A percentile compares a stretch with the other conserved stretches of the same genome.
phyloP scores from a whole-genome alignment of 2,113 vertebrate genomes.

The Chloropsis hardwickii region DNA sequence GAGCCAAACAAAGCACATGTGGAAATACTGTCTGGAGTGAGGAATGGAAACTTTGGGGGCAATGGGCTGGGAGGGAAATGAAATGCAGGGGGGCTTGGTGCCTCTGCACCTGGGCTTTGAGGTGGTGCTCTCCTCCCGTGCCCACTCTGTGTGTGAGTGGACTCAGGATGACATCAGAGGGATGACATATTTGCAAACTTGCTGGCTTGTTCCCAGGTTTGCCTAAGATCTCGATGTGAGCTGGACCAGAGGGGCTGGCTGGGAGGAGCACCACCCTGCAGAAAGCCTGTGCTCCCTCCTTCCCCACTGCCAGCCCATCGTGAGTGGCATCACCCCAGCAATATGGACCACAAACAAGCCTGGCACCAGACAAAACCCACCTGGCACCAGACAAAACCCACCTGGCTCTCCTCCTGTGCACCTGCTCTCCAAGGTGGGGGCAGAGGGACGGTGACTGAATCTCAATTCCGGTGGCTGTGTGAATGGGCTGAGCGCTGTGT shows the following conservation, averaged over 20 bases:
- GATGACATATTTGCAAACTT: fast-evolving
- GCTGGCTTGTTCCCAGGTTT: fast-evolving
- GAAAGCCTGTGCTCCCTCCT: not conserved
- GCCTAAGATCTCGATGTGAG: fast-evolving
- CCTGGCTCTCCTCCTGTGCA: not conserved
- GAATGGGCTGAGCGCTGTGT: not conserved
- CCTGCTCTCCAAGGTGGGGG: not conserved
- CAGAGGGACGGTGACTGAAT: fast-evolving
- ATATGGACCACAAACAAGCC: not conserved
- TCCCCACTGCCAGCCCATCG: fast-evolving
- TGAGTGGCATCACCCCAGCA: not conserved
- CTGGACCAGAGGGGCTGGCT: not conserved
- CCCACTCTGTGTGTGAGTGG: not conserved
- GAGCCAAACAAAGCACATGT: conserved; percentile 21
- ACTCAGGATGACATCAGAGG: not conserved
- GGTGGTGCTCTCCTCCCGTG: not conserved
- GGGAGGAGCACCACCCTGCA: not conserved
- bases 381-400: not conserved
- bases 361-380: not conserved
- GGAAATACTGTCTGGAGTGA: not conserved
- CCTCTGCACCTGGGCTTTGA: not conserved
- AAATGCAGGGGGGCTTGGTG: not conserved
- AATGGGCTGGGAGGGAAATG: not conserved
- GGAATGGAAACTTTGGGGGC: not conserved
- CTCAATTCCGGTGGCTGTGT: not conserved